phyloP scores from a whole-genome alignment of 2,888 invertebrate genomes.

The Aplocera efformata region DNA sequence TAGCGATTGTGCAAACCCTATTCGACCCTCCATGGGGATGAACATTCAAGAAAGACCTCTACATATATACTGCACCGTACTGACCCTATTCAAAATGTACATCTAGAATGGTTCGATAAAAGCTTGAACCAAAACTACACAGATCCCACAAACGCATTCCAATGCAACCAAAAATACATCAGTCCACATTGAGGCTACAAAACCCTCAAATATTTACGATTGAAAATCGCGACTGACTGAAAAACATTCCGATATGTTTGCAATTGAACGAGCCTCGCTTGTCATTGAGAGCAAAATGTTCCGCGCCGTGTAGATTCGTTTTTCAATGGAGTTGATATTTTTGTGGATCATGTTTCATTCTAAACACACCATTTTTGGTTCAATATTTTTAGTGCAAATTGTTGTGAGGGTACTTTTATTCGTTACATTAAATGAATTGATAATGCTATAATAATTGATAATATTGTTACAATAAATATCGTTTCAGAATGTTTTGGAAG shows the following conservation, averaged over 20 bases:
- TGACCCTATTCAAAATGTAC: no score
- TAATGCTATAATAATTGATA: no score
- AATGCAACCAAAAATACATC: slow-evolving; percentile 23
- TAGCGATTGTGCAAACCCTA: no score
- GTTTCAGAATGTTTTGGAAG: no score
- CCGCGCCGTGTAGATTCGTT: background rate
- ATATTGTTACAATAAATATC: no score
- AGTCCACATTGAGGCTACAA: slow-evolving; percentile 26
- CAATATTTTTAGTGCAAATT: background rate
- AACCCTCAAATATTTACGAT: slow-evolving; percentile 33
- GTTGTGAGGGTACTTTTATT: no score
- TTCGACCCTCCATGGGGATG: no score
- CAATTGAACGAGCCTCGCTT: slow-evolving; percentile 13
- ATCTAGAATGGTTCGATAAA: no score
- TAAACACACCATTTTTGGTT: background rate
- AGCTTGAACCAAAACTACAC: background rate
- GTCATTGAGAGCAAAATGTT: slow-evolving; percentile 5
- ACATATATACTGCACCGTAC: no score
- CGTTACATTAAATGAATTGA: no score
- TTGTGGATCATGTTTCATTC: slow-evolving; percentile 1
- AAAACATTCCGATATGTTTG: slow-evolving; percentile 24
- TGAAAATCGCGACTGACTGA: slow-evolving; percentile 23
- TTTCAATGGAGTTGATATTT: slow-evolving; percentile 5
- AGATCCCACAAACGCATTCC: background rate
- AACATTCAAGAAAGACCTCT: no score